These are phyloP conservation scores for Orgyia antiqua DNA, from an alignment of 2,888 invertebrate genomes.

Conservation along the genomic window DNA sequence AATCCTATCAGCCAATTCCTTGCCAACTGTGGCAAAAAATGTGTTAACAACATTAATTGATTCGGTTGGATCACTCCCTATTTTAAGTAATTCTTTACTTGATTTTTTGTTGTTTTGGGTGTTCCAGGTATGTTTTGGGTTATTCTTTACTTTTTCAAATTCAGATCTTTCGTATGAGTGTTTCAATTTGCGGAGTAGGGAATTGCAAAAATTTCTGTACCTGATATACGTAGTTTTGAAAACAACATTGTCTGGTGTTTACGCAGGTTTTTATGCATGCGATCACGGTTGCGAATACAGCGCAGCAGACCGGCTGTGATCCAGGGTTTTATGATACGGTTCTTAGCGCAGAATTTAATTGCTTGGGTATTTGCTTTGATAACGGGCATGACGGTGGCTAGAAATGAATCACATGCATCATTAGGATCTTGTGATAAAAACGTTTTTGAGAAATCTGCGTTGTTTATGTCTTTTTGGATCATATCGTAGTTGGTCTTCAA, in stretches of 20 bases:
- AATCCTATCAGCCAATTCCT: too few relatives aligned
- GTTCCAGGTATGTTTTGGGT: neutral
- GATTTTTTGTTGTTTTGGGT: too few relatives aligned
- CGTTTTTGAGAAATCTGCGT: too few relatives aligned
- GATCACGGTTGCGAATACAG: neutral
- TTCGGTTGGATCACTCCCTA: too few relatives aligned
- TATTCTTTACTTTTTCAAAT: neutral
- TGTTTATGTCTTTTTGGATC: neutral
- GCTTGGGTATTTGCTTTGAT: neutral
- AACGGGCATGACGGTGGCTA: neutral
- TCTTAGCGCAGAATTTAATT: neutral
- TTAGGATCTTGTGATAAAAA: too few relatives aligned
- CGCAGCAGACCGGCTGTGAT: neutral
- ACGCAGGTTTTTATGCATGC: neutral
- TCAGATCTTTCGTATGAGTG: neutral
- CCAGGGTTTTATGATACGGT: neutral
- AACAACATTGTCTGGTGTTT: too few relatives aligned
- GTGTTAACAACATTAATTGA: too few relatives aligned
- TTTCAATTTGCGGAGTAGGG: neutral
- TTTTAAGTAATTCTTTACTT: too few relatives aligned
- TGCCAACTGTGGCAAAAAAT: too few relatives aligned
- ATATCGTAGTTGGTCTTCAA: neutral
- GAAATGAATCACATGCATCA: neutral
- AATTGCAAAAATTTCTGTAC: neutral
- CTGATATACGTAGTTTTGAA: neutral